Evolutionary conservation across 1,140 invertebrate genomes (phyloP).

Genomic region (Tenebrio molitor): DNA sequence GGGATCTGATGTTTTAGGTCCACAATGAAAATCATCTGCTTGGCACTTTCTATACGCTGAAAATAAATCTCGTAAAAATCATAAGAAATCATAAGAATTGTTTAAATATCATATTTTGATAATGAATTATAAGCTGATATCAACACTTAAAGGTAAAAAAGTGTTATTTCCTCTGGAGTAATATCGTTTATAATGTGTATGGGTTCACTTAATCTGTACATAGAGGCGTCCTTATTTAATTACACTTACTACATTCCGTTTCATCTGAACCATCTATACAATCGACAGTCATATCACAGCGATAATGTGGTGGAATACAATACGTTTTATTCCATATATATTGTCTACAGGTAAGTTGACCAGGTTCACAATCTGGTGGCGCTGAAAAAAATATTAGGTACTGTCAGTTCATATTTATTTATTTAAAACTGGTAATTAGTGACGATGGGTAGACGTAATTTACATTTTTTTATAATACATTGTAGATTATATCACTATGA

Average conservation of each 20-base stretch:
- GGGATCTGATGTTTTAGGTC: constrained; percentile 71
- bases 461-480: too few species aligned
- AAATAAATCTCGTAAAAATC: constrained; percentile 57
- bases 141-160: too few species aligned
- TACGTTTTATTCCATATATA: constrained; percentile 96
- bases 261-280: constrained; percentile 96
- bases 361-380: constrained; percentile 89
- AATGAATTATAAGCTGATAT: too few species aligned
- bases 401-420: not conserved
- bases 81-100: too few species aligned
- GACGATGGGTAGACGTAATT: too few species aligned
- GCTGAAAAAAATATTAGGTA: constrained; percentile 72
- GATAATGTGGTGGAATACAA: constrained; percentile 89
- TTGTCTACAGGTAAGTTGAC: constrained; percentile 89
- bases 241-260: constrained; percentile 92
- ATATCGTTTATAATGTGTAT: not conserved
- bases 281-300: constrained; percentile 94
- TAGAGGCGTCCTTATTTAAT: not conserved
- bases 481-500: too few species aligned
- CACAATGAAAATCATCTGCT: constrained; percentile 86
- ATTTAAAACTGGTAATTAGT: too few species aligned
- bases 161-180: too few species aligned
- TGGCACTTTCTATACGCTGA: constrained; percentile 89
- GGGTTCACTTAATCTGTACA: not conserved
- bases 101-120: too few species aligned